Evolutionary conservation across 1,140 invertebrate species (phyloP), one percentile per base, ranked within the genome.

Genomic region (Heliconius hewitsoni): DNA sequence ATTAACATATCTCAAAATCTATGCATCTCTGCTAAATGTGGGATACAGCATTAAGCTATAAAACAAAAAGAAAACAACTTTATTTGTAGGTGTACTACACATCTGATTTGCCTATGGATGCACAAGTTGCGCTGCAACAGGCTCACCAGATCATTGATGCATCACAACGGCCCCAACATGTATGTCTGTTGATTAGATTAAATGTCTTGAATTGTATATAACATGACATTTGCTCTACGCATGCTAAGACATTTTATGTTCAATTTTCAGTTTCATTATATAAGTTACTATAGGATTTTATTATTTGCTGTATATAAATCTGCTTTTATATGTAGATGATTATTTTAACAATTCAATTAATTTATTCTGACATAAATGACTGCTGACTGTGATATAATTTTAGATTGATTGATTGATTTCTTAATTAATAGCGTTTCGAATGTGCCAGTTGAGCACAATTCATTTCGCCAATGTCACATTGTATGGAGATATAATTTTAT

Each of bases 71-170:
- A 52, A 52, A 52, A 52, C 16, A 46, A 84, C 89, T 94, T 94
- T 94, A 92, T 93, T 93, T 94, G 86, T 94, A 95, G 94, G 94
- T 95, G 85, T 95, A 94, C 92, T 95, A 95, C 93, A 94, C 94
- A 81, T 94, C 94, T 88, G 93, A 95, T 90, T 91, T 94, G 85
- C 92, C 94, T 83, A 90, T 93, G 89, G 94, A 95, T 86, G 90
- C 93, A 88, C 94, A 95, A 90, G 93, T 95, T 91, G 93, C 95
- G 78, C 93, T 95, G 87, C 94, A 95, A 93, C 94, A 95, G 81
- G 90, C 92, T 77, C 94, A 94, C 84, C 94, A 95, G 88, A 94
- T 95, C 85, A 94, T 95, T 91, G 94, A 95, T 90, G 91, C 93
- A 91, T 95, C 92, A 87, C 94, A 94, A 86, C 93, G 91, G 76